These are phyloP conservation scores for Telmatherina bonti DNA, from an alignment of 2,797 vertebrate species.

Conservation along the genomic window DNA sequence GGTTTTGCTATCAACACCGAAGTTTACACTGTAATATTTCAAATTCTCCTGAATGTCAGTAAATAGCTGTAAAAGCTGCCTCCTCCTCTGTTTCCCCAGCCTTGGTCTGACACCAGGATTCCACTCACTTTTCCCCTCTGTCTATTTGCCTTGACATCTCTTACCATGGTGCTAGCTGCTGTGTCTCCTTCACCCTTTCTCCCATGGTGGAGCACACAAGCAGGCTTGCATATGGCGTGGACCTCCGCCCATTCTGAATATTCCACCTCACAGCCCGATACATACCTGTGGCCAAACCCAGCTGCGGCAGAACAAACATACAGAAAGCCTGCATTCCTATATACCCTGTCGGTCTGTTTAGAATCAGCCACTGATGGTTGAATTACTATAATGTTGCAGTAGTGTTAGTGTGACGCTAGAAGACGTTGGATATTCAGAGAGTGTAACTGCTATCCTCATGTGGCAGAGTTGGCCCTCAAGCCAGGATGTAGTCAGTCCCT, in stretches of 20 bases:
- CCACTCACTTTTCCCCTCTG: constrained; percentile 36
- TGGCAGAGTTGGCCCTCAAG: background rate
- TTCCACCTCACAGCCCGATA: constrained; percentile 47
- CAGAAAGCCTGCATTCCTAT: constrained; percentile 59
- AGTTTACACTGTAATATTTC: constrained; percentile 17
- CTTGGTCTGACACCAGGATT: constrained; percentile 35
- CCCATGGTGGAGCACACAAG: constrained; percentile 34
- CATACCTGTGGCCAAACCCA: constrained; percentile 68
- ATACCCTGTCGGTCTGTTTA: constrained; percentile 63
- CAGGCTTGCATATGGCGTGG: constrained; percentile 43
- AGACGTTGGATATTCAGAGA: constrained; percentile 16
- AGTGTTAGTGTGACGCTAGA: constrained; percentile 42
- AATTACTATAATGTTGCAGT: constrained; percentile 33
- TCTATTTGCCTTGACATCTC: constrained; percentile 59
- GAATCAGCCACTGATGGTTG: constrained; percentile 51
- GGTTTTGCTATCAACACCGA: constrained; percentile 16
- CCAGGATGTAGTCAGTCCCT: background rate
- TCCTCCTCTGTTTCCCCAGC: constrained; percentile 22
- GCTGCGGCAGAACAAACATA: constrained; percentile 70
- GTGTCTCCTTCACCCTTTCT: constrained; percentile 43
- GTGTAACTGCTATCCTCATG: background rate
- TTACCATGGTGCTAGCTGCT: constrained; percentile 32
- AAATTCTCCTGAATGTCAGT: constrained; percentile 21
- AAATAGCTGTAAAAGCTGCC: constrained; percentile 28
- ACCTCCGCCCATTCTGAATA: constrained; percentile 59